These are phyloP conservation scores for Strix uralensis DNA, from an alignment of 2,113 vertebrate genomes.

Conservation along the genomic window DNA sequence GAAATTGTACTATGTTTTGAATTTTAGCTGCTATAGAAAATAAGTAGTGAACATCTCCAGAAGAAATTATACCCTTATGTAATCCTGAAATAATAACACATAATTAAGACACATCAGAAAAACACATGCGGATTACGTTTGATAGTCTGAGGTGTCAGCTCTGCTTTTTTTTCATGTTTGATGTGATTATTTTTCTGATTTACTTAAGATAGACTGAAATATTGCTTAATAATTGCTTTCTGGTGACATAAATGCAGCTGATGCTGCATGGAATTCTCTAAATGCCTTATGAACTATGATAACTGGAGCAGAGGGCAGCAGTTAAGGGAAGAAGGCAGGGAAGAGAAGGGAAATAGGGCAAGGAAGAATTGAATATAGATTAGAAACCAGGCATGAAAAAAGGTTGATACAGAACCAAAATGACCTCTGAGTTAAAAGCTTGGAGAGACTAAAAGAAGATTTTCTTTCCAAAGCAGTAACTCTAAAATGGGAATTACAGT, in stretches of 20 bases:
- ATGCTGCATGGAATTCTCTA: not conserved
- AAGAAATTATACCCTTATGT: constrained; percentile 21
- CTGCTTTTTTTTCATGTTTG: not conserved
- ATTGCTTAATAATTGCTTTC: not conserved
- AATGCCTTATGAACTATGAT: not conserved
- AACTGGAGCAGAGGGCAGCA: not conserved
- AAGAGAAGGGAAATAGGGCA: not conserved
- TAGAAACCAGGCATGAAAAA: not conserved
- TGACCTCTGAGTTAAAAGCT: not conserved
- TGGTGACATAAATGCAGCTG: not conserved
- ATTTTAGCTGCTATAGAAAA: constrained; percentile 29
- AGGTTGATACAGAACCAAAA: not conserved
- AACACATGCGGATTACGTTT: not conserved
- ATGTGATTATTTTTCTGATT: constrained; percentile 31
- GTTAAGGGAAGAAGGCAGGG: not conserved
- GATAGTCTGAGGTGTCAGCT: constrained; percentile 25
- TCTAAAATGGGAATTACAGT: not conserved
- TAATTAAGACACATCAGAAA: constrained; percentile 14
- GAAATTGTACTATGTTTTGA: constrained; percentile 1
- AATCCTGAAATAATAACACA: constrained; percentile 20
- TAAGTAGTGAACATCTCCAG: constrained; percentile 12
- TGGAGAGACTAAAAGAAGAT: not conserved
- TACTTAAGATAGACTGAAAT: not conserved
- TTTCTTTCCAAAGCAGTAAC: not conserved
- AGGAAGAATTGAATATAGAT: not conserved